A percentile compares a stretch with the other conserved stretches of the same genome.
These are phyloP conservation scores for Danio choprae DNA, from an alignment of 2,797 vertebrate species.

Conservation along the genomic window DNA sequence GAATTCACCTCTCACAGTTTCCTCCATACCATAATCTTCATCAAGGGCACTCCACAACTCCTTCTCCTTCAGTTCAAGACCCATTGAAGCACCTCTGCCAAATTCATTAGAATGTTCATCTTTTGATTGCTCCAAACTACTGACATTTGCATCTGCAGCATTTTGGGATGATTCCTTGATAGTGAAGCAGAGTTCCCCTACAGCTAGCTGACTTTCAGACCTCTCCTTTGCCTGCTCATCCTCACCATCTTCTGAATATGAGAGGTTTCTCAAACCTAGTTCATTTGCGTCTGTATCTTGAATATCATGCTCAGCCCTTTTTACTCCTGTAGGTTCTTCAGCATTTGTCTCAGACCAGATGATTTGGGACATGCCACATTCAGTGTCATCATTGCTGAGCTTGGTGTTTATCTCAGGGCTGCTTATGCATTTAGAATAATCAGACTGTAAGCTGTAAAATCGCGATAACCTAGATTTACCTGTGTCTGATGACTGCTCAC, in stretches of 20 bases:
- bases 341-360: conserved; percentile 63
- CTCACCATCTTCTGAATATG: conserved; percentile 65
- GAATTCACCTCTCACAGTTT: conserved; percentile 70
- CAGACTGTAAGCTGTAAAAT: conserved; percentile 65
- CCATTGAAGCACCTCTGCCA: conserved; percentile 56
- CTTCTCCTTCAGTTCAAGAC: conserved; percentile 70
- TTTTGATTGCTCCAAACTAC: conserved; percentile 20
- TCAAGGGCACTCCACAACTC: conserved; percentile 72
- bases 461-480: conserved; percentile 69
- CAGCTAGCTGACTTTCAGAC: conserved; percentile 69
- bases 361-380: conserved; percentile 44
- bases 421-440: conserved; percentile 47
- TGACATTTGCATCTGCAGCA: conserved; percentile 51
- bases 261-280: conserved; percentile 76
- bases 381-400: conserved; percentile 49
- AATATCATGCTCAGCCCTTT: conserved; percentile 53
- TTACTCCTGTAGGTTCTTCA: conserved; percentile 55
- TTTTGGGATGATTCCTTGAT: conserved; percentile 69
- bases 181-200: conserved; percentile 71
- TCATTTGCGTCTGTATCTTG: conserved; percentile 73
- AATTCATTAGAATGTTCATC: conserved; percentile 47
- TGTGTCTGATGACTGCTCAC: conserved; percentile 57
- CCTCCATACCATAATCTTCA: conserved; percentile 66
- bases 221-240: conserved; percentile 61
- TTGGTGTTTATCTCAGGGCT: conserved; percentile 54